Base-by-base conservation (phyloP, 1,140 invertebrate species). In the Penaeus japonicus region DNA sequence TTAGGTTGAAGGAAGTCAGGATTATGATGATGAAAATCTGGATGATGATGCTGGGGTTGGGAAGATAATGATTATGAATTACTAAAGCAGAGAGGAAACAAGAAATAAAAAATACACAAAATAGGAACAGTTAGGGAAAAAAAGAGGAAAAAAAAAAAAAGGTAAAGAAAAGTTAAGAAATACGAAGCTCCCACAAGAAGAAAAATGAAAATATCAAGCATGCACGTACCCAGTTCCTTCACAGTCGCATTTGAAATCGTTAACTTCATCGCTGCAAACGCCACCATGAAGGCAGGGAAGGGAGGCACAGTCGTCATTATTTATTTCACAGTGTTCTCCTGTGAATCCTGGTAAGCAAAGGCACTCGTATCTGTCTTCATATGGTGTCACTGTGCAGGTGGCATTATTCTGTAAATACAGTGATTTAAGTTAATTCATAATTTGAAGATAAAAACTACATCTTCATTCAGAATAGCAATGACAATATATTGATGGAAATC, bases 181-280 rank as follows among this genome's bases (percentile, higher is more conserved):
- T 57, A 54, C 15, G n/a, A 39, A 35, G 30, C 30, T 70, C 62
- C 20, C 62, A 70, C 30, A 30, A 12, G 47, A n/a, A 78, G 27
- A 12, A 39, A 78, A 47, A 12, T 24, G n/a, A 39, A 35, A 17
- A 35, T 70, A 15, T 70, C 24, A 39, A 20, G 17, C 5, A 59
- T 30, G 70, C 24, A 24, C 89, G 39, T 73, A 90, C 89, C 94
- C 94, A 12, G 95, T 96, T 20, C 92, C 93, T 1, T 92, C 92
- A 92, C 97, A 98, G 92, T 99, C 93, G 91, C 97, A 98, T 0
- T 93, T 93, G 91, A 92, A 97, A 75, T 92, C 93, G 85, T 93
- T 91, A n/a, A 92, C 90, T 54, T 93, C 88, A 82, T 93, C 92
- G 15, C 92, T 89, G 91, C 95, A 95, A 39, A 93, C 93, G 18